Percentiles rank a stretch among this genome's conserved stretches.
phyloP scores from a whole-genome alignment of 2,797 vertebrate species.

The Oreochromis grahami region DNA sequence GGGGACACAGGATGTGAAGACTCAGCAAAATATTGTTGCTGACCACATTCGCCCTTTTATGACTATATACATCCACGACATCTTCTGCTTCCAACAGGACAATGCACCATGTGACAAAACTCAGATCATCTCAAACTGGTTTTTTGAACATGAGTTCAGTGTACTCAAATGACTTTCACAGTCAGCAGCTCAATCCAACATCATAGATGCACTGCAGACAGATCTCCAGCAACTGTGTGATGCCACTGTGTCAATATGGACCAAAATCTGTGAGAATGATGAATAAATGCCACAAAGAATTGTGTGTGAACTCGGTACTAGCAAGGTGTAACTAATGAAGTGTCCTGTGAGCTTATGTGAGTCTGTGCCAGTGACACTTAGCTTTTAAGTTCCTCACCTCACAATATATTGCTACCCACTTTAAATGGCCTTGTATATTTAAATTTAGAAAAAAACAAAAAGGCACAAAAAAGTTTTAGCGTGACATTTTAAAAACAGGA shows the following conservation, averaged over 20 bases:
- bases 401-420: neutral
- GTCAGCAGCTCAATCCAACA: neutral
- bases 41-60: neutral
- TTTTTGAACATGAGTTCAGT: neutral
- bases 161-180: neutral
- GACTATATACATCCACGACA: no score
- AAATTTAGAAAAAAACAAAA: neutral
- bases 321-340: neutral
- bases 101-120: neutral
- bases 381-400: neutral
- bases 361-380: neutral
- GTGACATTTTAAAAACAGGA: neutral
- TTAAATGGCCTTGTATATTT: neutral
- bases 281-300: neutral
- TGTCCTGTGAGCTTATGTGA: neutral
- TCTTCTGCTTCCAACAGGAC: no score
- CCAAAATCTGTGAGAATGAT: neutral
- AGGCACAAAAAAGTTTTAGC: neutral
- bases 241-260: constrained; percentile 23
- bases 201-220: constrained; percentile 46
- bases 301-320: neutral
- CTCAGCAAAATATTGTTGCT: neutral
- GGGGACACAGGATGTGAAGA: no score
- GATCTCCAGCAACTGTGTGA: constrained; percentile 37
- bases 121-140: rapidly evolving